Base-by-base conservation (phyloP, 2,888 invertebrate species). In the Tineola bisselliella region DNA sequence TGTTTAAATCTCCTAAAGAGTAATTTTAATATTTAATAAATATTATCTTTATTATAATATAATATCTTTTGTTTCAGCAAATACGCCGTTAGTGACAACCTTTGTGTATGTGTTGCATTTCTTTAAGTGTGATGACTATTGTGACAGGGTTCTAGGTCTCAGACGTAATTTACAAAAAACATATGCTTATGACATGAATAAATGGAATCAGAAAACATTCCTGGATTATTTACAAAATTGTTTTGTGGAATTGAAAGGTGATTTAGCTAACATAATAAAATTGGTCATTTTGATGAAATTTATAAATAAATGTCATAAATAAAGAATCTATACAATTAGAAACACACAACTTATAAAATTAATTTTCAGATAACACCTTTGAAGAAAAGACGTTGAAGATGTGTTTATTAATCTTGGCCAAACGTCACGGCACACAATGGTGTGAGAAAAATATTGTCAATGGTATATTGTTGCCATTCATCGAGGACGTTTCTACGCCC, bases 21-120 rank as follows among this genome's bases (percentile, higher is more conserved):
- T 48, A 10, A 60, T 8, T 60, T 62, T 48, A 10, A 60, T 8
- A 59, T 62, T 61, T 25, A 31, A 62, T 44, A 38, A 13, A 31
- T 31, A 18, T 61, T 25, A n/a, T n/a, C n/a, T n/a, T n/a, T n/a
- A n/a, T n/a, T 25, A 25, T 6, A 25, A 25, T 25, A 6, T 25
- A 6, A 25, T 25, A 25, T 25, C 59, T 63, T 62, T 63, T 62
- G 63, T 83, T 75, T 43, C 73, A 88, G 88, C 81, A 0, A 77
- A 81, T 68, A 75, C 67, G 57, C 81, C 87, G 1, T 58, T 87
- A 59, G 78, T 87, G 0, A 74, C 72, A 5, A 79, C 79, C 63
- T 68, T 87, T 62, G 79, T 88, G 1, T 87, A 86, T 66, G 69
- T 86, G 15, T 64, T 88, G 62, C 81, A 86, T 66, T 87, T 80